Percentiles rank a stretch among this genome's conserved stretches.
Evolutionary conservation across 2,113 vertebrate species (phyloP).

Genomic region (Meriones unguiculatus): DNA sequence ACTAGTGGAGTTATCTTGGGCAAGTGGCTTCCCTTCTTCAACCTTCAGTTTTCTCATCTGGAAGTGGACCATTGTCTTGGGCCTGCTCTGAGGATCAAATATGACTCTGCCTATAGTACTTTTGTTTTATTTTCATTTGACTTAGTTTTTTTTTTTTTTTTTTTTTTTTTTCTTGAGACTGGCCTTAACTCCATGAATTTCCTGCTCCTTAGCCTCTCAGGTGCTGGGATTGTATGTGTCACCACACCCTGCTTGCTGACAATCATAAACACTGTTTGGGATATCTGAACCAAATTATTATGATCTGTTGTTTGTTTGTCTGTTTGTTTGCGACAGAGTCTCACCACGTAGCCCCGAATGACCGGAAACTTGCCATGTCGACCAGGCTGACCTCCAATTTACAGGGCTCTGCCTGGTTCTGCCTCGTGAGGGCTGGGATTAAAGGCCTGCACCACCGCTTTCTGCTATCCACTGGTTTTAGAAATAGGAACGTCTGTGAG

Average conservation of each 20-base stretch:
- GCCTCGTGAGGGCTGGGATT: not conserved
- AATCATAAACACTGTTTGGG: constrained; percentile 8
- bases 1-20: not conserved
- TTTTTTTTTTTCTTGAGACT: not conserved
- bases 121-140: not conserved
- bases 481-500: constrained; percentile 20
- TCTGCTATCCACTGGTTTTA: constrained; percentile 11
- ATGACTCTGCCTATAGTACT: not conserved
- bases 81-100: not conserved
- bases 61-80: not conserved
- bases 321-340: not conserved
- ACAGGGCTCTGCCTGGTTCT: not conserved
- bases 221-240: not conserved
- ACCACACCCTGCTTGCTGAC: not conserved
- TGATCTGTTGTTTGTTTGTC: not conserved
- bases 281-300: not conserved
- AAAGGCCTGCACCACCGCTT: not conserved
- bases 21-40: constrained; percentile 13
- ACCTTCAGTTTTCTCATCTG: constrained; percentile 66
- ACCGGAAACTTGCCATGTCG: not conserved
- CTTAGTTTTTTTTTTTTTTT: not conserved
- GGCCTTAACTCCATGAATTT: not conserved
- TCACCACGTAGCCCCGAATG: not conserved
- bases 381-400: not conserved
- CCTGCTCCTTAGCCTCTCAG: not conserved